Conservation (phyloP, 2,888 invertebrate species). For the Stenodera caucasica region DNA sequence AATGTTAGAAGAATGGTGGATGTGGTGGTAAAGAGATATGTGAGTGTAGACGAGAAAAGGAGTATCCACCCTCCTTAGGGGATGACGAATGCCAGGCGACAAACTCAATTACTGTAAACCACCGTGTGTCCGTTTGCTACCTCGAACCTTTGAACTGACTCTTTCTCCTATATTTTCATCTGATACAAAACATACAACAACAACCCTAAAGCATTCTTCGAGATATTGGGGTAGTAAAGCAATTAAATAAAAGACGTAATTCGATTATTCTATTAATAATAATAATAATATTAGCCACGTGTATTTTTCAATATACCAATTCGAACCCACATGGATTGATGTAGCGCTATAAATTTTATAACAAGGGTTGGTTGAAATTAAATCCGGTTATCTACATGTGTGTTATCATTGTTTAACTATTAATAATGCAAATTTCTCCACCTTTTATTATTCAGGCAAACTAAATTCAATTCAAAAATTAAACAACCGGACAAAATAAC, state of each 20-base stretch:
- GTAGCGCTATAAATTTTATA: conserved; percentile 14
- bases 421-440: conserved; percentile 20
- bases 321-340: neutral
- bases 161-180: conserved; percentile 13
- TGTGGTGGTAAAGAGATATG: conserved; percentile 16
- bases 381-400: conserved; percentile 13
- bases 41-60: conserved; percentile 26
- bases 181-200: conserved; percentile 1
- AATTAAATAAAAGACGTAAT: neutral
- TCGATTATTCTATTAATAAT: too few species aligned
- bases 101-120: conserved; percentile 51
- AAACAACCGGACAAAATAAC: neutral
- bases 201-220: conserved; percentile 20
- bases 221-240: neutral
- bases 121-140: conserved; percentile 42
- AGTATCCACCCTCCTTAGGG: conserved; percentile 39
- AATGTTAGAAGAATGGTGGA: conserved; percentile 20
- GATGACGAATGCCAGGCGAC: conserved; percentile 46
- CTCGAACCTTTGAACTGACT: conserved; percentile 46
- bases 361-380: conserved; percentile 16
- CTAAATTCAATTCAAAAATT: neutral
- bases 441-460: neutral
- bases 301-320: too few species aligned
- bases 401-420: conserved; percentile 12
- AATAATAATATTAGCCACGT: too few species aligned